Percentiles rank a stretch among this genome's conserved stretches.
Evolutionary conservation across 2,113 vertebrate genomes (phyloP).

Genomic region (Tragelaphus buxtoni): DNA sequence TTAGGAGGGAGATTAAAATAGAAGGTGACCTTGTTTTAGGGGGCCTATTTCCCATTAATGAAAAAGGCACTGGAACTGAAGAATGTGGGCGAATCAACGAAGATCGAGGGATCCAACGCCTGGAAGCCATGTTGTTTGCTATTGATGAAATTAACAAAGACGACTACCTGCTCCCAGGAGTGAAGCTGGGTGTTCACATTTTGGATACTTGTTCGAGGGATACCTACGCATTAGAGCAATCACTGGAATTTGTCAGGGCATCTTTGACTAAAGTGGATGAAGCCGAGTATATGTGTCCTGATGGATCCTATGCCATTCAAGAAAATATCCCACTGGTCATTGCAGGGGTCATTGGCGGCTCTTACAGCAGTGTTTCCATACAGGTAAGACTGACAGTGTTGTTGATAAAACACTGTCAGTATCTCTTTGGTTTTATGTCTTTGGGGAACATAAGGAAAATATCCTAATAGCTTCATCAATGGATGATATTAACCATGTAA

Average conservation of each 20-base stretch:
- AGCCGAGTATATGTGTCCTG: constrained; percentile 98
- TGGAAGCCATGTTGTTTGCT: constrained; percentile 98
- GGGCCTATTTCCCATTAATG: constrained; percentile 97
- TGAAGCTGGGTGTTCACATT: constrained; percentile 95
- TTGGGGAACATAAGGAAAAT: neutral
- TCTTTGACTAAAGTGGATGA: constrained; percentile 99
- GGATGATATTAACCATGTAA: neutral
- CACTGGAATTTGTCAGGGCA: constrained; percentile 96
- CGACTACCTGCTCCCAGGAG: constrained; percentile 89
- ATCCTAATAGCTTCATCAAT: neutral
- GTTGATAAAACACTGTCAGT: neutral
- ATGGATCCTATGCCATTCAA: constrained; percentile 95
- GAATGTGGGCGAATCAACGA: constrained; percentile 98
- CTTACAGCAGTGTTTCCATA: constrained; percentile 98
- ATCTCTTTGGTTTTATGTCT: neutral
- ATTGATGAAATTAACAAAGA: constrained; percentile 97
- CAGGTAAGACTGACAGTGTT: constrained; percentile 85
- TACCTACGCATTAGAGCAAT: constrained; percentile 98
- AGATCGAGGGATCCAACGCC: constrained; percentile 94
- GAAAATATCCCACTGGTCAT: constrained; percentile 95
- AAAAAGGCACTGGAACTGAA: constrained; percentile 94
- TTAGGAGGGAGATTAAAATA: constrained; percentile 95
- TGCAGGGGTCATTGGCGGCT: constrained; percentile 95
- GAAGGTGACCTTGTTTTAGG: constrained; percentile 97
- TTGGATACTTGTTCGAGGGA: constrained; percentile 98